A percentile compares a stretch with the other conserved stretches of the same genome.
Evolutionary conservation across 53 echinoderm and acorn worm genomes (phyloP).

Genomic region (Henricia sp.): DNA sequence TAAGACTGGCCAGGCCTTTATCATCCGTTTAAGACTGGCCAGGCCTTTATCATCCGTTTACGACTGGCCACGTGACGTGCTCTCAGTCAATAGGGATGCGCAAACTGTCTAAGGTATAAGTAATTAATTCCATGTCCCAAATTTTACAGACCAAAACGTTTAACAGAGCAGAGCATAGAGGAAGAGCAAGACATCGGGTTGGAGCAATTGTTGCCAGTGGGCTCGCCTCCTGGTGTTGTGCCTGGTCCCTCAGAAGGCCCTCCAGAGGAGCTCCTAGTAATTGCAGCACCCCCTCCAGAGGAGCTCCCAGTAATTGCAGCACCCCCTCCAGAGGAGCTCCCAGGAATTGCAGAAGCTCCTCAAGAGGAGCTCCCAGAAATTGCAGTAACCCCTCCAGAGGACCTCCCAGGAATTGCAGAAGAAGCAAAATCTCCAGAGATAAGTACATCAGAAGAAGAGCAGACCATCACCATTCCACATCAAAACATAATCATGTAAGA

Average conservation of each 20-base stretch:
- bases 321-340: background rate
- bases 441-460: conserved; percentile 29
- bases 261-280: background rate
- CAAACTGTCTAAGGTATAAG: no score
- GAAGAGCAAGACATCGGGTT: background rate
- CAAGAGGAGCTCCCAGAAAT: conserved; percentile 17
- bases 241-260: conserved; percentile 5
- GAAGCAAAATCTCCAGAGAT: conserved; percentile 10
- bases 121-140: no score
- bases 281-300: background rate
- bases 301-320: conserved; percentile 8
- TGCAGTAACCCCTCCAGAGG: background rate
- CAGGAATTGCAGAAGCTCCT: no score
- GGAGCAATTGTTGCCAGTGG: conserved; percentile 1
- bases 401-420: background rate
- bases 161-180: conserved; percentile 45
- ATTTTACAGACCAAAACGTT: conserved; percentile 14
- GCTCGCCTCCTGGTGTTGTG: conserved; percentile 17
- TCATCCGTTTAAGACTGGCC: no score
- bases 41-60: no score
- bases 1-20: no score
- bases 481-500: conserved; percentile 20
- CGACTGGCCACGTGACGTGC: no score
- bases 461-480: conserved; percentile 1
- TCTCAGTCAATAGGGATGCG: no score